phyloP scores from a whole-genome alignment of 1,140 invertebrate genomes.

The Zaprionus capensis region DNA sequence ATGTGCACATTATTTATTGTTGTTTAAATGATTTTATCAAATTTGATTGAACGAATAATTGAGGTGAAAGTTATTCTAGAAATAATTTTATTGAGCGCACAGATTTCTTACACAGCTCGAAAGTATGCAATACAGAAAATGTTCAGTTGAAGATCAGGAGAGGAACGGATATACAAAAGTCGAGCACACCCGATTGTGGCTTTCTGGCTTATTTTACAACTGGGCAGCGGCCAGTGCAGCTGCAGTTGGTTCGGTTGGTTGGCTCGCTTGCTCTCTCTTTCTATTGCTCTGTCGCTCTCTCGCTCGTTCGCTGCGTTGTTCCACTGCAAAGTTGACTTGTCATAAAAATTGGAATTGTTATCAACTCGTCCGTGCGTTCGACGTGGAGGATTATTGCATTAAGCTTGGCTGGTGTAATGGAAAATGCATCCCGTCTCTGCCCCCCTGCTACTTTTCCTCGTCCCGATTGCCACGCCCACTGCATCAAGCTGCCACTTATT shows the following conservation, averaged over 20 bases:
- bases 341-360: slow-evolving; percentile 83
- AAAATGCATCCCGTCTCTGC: slow-evolving; percentile 25
- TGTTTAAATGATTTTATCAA: not conserved
- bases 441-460: no score
- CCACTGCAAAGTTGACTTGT: slow-evolving; percentile 74
- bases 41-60: no score
- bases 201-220: not conserved
- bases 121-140: no score
- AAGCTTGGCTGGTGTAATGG: slow-evolving; percentile 52
- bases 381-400: slow-evolving; percentile 81
- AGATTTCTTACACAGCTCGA: no score
- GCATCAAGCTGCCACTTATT: slow-evolving; percentile 41
- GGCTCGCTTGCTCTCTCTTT: not conserved
- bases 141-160: no score
- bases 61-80: no score
- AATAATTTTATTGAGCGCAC: no score
- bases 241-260: slow-evolving; percentile 59
- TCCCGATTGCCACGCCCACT: slow-evolving; percentile 28
- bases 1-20: no score
- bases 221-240: slow-evolving; percentile 48
- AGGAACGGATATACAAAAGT: not conserved
- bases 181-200: no score
- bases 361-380: slow-evolving; percentile 79
- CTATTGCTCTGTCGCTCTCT: not conserved
- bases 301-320: slow-evolving; percentile 34